Evolutionary conservation across 2,797 vertebrate genomes (phyloP).

Genomic region (Peromyscus aztecus): DNA sequence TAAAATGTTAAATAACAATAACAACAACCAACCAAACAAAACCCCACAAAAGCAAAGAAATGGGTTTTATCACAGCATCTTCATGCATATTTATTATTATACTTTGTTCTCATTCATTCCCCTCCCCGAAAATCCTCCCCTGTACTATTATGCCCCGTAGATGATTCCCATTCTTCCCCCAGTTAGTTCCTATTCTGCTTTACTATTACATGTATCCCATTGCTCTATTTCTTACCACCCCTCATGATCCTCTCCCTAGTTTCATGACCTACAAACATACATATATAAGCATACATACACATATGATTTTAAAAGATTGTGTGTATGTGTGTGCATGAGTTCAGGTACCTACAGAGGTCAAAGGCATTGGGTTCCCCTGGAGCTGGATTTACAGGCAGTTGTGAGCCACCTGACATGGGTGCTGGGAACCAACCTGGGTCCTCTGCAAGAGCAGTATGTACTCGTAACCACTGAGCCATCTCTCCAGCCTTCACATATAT

Average conservation of each 20-base stretch:
- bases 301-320: neutral
- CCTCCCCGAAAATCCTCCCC: neutral
- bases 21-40: neutral
- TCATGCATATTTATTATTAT: neutral
- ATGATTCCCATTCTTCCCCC: neutral
- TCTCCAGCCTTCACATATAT: neutral
- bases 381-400: neutral
- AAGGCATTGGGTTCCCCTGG: neutral
- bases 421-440: neutral
- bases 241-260: neutral
- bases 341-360: neutral
- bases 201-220: neutral
- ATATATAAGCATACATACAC: neutral
- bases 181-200: neutral
- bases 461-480: neutral
- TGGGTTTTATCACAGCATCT: neutral
- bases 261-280: neutral
- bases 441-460: neutral
- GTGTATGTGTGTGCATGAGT: neutral
- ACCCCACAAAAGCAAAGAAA: neutral
- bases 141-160: neutral
- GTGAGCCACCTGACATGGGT: neutral
- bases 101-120: neutral
- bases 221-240: neutral
- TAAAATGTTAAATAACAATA: neutral